phyloP scores from a whole-genome alignment of 2,888 invertebrate species.

The Fissipunctia ypsillon region DNA sequence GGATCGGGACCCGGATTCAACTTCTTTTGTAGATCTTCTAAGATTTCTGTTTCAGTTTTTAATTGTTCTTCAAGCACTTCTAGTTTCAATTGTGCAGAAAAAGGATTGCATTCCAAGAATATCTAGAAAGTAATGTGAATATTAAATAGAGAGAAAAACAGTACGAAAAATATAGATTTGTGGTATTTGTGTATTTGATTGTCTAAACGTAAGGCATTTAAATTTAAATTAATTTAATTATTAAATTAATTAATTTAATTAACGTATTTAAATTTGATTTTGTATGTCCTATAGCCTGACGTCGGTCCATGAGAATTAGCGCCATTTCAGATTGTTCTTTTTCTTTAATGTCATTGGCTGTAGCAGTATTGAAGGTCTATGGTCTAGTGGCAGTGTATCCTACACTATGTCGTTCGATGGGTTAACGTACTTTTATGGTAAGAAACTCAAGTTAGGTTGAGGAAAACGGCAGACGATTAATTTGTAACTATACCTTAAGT shows the following conservation, averaged over 20 bases:
- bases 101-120: constrained; percentile 96
- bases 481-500: constrained; percentile 87
- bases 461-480: background rate
- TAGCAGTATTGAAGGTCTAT: background rate
- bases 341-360: background rate
- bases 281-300: too few relatives aligned
- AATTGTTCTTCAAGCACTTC: constrained; percentile 91
- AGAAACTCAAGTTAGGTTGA: background rate
- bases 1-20: constrained; percentile 85
- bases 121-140: constrained; percentile 79
- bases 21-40: constrained; percentile 91
- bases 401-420: background rate
- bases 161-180: background rate
- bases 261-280: background rate
- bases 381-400: background rate
- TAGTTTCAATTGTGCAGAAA: constrained; percentile 93
- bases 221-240: too few relatives aligned
- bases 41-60: constrained; percentile 90
- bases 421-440: background rate
- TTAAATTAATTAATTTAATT: too few relatives aligned
- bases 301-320: background rate
- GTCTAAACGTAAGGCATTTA: background rate
- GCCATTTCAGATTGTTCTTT: background rate
- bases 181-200: background rate
- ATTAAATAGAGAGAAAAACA: background rate